Evolutionary conservation across 2,113 vertebrate genomes (phyloP), one percentile per base, ranked within the genome.

Genomic region (Heterochromis multidens): DNA sequence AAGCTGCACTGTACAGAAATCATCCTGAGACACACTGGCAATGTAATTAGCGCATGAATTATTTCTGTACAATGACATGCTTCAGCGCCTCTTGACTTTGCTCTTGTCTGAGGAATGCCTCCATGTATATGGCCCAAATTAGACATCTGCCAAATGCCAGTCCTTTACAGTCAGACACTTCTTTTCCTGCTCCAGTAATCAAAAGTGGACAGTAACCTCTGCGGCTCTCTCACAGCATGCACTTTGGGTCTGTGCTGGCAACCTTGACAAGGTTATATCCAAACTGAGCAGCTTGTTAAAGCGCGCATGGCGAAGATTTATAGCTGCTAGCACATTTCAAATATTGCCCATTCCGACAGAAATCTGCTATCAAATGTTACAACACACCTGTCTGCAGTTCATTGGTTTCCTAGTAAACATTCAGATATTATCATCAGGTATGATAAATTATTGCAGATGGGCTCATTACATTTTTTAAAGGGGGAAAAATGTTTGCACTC

Each of bases 1-100:
- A 89, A 90, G 90, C 60, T 8, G 52, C 86, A 79, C 81, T 72
- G 85, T 72, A 80, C 91, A 87, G 77, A 90, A 90, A 87, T 90
- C 88, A 90, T 90, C 85, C 86, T 5, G 86, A 94, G 91, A 94
- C 86, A 92, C 92, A 82, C 87, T 89, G 87, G 89, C 83, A 11
- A 80, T 74, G 87, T 95, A 95, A 96, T 96, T 95, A 96, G 93
- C 88, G 89, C 92, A 94, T 94, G 88, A 95, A 94, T 95, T 92
- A 94, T 94, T 95, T 93, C 88, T 85, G 87, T 85, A 88, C 82
- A 74, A 87, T 89, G 92, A 93, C 93, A 90, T 77, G 91, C 91
- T 91, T 94, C 89, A 86, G 90, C 54, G 87, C 90, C 93, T 91
- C 89, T 93, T 87, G 92, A 92, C 92, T 94, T 94, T 90, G 84